Conservation (phyloP, 1,140 invertebrate genomes). For the Phenacoccus solenopsis region DNA sequence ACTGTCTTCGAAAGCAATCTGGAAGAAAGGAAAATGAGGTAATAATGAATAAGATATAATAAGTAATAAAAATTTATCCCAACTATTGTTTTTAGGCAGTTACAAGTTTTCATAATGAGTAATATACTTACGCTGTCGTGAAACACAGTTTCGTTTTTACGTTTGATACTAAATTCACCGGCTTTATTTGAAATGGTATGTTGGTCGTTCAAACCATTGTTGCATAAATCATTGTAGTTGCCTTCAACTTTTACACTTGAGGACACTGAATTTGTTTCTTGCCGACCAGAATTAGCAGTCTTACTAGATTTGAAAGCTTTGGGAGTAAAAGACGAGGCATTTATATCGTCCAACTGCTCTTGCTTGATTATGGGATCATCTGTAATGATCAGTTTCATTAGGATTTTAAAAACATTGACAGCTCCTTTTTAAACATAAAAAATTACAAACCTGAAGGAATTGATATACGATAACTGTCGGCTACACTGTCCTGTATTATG, state of each 20-base stretch:
- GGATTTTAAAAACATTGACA: neutral
- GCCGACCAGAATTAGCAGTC: neutral
- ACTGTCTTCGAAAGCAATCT: neutral
- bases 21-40: neutral
- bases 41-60: neutral
- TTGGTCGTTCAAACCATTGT: neutral
- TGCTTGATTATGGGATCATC: neutral
- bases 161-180: no score
- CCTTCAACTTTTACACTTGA: neutral
- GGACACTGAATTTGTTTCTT: neutral
- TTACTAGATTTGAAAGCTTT: constrained; percentile 5
- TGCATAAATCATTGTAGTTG: neutral
- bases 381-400: neutral
- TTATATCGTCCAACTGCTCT: neutral
- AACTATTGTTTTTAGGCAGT: no score
- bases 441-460: neutral
- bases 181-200: neutral
- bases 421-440: neutral
- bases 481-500: no score
- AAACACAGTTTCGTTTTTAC: neutral
- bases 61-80: neutral
- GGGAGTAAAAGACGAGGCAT: neutral
- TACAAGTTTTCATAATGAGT: neutral
- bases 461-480: neutral
- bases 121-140: neutral